These are phyloP conservation scores for Caenorhabditis virilis DNA, from an alignment of 2,888 invertebrate species.

Conservation along the genomic window DNA sequence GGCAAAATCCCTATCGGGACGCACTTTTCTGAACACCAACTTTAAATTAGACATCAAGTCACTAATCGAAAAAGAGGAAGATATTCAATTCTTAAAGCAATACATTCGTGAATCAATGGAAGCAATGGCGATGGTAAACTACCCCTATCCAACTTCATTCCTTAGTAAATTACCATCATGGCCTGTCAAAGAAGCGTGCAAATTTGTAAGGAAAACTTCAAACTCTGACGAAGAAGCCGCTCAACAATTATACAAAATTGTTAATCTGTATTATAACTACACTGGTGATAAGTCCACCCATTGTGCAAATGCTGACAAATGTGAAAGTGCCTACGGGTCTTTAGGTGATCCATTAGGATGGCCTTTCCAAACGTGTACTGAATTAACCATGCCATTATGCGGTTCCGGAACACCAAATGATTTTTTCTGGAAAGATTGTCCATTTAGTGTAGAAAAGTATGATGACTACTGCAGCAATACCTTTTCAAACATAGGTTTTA, in stretches of 20 bases:
- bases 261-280: conserved; percentile 52
- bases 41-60: conserved; percentile 37
- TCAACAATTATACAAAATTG: conserved; percentile 40
- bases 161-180: conserved; percentile 79
- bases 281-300: conserved; percentile 36
- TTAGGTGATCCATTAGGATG: conserved; percentile 63
- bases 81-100: conserved; percentile 25
- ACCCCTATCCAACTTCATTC: conserved; percentile 87
- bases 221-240: conserved; percentile 43
- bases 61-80: conserved; percentile 19
- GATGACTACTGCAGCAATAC: conserved; percentile 76
- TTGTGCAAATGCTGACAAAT: conserved; percentile 57
- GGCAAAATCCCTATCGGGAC: conserved; percentile 72
- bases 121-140: conserved; percentile 89
- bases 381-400: conserved; percentile 96
- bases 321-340: conserved; percentile 45
- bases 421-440: conserved; percentile 63
- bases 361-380: conserved; percentile 81
- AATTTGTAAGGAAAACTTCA: conserved; percentile 70
- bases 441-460: conserved; percentile 46
- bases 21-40: conserved; percentile 46
- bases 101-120: conserved; percentile 43
- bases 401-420: conserved; percentile 74
- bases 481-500: conserved; percentile 43
- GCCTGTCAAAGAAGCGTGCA: conserved; percentile 78